Evolutionary conservation across 2,888 invertebrate genomes (phyloP).

Genomic region (Patella depressa): DNA sequence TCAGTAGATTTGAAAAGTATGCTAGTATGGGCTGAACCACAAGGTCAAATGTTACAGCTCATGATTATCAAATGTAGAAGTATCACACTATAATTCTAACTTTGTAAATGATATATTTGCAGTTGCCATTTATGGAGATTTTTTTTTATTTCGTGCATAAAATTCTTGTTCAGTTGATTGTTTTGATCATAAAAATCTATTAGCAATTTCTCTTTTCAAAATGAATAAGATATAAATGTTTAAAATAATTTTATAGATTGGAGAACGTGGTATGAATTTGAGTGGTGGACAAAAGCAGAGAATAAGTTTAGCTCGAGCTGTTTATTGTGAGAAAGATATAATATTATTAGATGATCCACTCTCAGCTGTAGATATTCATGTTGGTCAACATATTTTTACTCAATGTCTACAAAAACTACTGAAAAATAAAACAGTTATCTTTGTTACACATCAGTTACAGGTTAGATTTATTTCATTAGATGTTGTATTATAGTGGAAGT

Average conservation of each 20-base stretch:
- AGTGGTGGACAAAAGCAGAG: slow-evolving; percentile 66
- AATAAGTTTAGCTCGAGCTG: slow-evolving; percentile 60
- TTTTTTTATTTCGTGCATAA: not conserved
- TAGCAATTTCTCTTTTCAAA: not conserved
- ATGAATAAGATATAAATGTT: not conserved
- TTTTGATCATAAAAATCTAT: not conserved
- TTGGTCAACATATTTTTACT: slow-evolving; percentile 59
- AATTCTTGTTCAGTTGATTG: not conserved
- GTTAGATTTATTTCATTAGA: slow-evolving; percentile 32
- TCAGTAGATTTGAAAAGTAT: no score
- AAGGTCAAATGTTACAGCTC: no score
- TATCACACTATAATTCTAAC: no score
- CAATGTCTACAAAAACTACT: slow-evolving; percentile 52
- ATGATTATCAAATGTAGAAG: no score
- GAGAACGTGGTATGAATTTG: slow-evolving; percentile 61
- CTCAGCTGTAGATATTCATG: slow-evolving; percentile 65
- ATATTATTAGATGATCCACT: slow-evolving; percentile 63
- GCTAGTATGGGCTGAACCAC: no score
- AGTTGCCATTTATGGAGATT: not conserved
- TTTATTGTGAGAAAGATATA: slow-evolving; percentile 61
- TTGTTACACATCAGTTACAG: slow-evolving; percentile 65
- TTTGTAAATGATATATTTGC: no score
- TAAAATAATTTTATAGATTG: slow-evolving; percentile 47
- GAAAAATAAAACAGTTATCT: slow-evolving; percentile 57
- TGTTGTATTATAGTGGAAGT: no score